Evolutionary conservation across 2,113 vertebrate genomes (phyloP), one percentile per base, ranked within the genome.

Genomic region (Zosterops japonicus): DNA sequence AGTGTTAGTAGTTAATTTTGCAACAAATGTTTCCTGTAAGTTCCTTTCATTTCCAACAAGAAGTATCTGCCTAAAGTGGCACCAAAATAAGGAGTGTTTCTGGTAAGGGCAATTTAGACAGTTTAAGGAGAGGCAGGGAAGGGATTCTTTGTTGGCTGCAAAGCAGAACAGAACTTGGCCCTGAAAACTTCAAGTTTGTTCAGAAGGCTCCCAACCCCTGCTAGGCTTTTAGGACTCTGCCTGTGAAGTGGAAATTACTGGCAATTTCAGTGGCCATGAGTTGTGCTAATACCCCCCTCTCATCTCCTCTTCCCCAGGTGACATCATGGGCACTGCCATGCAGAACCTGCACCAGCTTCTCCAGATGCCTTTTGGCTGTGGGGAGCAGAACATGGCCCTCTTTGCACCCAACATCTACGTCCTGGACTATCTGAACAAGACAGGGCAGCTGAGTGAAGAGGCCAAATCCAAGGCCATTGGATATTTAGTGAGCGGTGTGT

Each of bases 341-440:
- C 94, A 98, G 88, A 99, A 99, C 24, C 55, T 98, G 63, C 97
- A 99, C 4, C 97, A 98, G 39, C 98, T 99, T 44, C 98, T 99
- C 63, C 75, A 25, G 95, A 98, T 99, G 98, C 99, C 99, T 0
- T 98, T 98, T 1, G 99, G 99, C 77, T 99, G 99, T 80, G 99
- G 99, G 9, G 99, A 99, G 84, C 99, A 99, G 97, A 99, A 99
- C 89, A 98, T 98, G 98, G 98, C 87, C 23, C 97, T 98, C 0
- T 98, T 99, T 77, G 98, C 98, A 46, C 98, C 99, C 60, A 99
- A 99, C 87, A 98, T 99, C 95, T 99, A 98, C 5, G 93, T 99
- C 79, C 95, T 99, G 64, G 61, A 98, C 68, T 99, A 99, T 41
- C 97, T 99, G 92, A 97, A 97, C 79, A 93, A 95, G 70, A 99